phyloP scores from a whole-genome alignment of 35 echinoderm and acorn worm species.

The Holothuria glaberrima region DNA sequence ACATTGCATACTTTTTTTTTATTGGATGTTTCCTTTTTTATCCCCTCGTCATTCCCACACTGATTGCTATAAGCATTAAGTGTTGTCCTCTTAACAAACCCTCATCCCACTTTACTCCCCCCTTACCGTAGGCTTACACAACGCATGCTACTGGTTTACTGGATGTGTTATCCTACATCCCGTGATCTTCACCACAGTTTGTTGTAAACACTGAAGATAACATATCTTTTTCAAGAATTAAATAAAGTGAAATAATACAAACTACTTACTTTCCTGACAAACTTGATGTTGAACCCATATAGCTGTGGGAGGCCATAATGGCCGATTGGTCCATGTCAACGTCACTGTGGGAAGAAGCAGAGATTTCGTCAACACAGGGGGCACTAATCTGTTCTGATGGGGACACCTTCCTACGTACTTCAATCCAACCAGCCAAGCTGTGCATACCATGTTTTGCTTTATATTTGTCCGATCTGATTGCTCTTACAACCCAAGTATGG shows the following conservation, averaged over 20 bases:
- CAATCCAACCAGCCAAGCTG: slow-evolving; percentile 14
- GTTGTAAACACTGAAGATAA: too few species aligned
- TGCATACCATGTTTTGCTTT: neutral
- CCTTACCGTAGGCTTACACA: too few species aligned
- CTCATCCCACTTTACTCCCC: too few species aligned
- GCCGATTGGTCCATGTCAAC: slow-evolving; percentile 77
- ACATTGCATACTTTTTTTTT: too few species aligned
- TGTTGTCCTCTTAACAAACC: too few species aligned
- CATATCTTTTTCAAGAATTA: neutral
- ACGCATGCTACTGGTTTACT: too few species aligned
- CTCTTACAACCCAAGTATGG: slow-evolving; percentile 37
- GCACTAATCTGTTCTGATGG: neutral
- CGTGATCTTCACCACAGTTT: too few species aligned
- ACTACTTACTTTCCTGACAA: slow-evolving; percentile 68
- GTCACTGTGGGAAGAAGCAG: slow-evolving; percentile 69
- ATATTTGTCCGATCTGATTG: slow-evolving; percentile 14
- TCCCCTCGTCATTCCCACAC: too few species aligned
- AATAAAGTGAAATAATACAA: neutral
- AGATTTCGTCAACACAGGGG: slow-evolving; percentile 13
- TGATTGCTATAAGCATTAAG: too few species aligned
- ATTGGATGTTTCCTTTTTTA: too few species aligned
- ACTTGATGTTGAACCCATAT: slow-evolving; percentile 66
- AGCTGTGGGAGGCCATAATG: slow-evolving; percentile 41
- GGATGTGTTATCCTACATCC: too few species aligned
- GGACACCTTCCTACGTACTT: slow-evolving; percentile 38